phyloP scores from a whole-genome alignment of 2,113 vertebrate species.

The Peucedramus taeniatus region DNA sequence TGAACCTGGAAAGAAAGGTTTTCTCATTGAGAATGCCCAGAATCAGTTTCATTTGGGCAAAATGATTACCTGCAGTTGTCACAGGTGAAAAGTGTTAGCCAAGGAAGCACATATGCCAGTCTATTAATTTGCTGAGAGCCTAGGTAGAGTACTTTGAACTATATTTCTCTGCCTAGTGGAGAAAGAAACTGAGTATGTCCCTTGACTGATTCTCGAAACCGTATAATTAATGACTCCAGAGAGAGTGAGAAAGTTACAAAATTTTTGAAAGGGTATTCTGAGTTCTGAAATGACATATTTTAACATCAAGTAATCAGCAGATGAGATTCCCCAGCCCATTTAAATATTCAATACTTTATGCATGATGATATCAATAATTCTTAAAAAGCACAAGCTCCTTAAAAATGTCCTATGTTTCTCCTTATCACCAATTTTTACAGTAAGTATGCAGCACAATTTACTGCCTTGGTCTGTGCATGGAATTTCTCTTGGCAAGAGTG shows the following conservation, averaged over 20 bases:
- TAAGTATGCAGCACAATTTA: not conserved
- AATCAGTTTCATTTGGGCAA: constrained; percentile 65
- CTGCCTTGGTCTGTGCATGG: not conserved
- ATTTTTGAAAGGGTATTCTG: constrained; percentile 59
- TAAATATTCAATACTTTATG: constrained; percentile 47
- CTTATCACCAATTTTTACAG: not conserved
- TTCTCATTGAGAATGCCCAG: constrained; percentile 58
- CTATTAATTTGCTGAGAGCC: constrained; percentile 45
- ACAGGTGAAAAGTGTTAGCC: constrained; percentile 61
- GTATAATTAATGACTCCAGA: constrained; percentile 70
- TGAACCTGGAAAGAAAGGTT: constrained; percentile 32
- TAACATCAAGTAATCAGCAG: constrained; percentile 44
- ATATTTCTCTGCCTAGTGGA: constrained; percentile 24
- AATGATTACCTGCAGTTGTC: constrained; percentile 59
- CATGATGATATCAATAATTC: constrained; percentile 7
- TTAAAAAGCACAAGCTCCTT: not conserved
- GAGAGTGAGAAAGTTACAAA: constrained; percentile 49
- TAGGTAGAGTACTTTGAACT: constrained; percentile 31
- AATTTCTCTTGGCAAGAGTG: not conserved
- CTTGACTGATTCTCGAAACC: constrained; percentile 17
- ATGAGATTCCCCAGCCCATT: constrained; percentile 44
- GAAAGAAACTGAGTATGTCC: not conserved
- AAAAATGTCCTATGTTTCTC: not conserved
- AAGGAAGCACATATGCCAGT: constrained; percentile 23
- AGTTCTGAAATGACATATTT: constrained; percentile 53